Evolutionary conservation across 2,797 vertebrate species (phyloP), one percentile per base, ranked within the genome.

Genomic region (Sylvia borin): DNA sequence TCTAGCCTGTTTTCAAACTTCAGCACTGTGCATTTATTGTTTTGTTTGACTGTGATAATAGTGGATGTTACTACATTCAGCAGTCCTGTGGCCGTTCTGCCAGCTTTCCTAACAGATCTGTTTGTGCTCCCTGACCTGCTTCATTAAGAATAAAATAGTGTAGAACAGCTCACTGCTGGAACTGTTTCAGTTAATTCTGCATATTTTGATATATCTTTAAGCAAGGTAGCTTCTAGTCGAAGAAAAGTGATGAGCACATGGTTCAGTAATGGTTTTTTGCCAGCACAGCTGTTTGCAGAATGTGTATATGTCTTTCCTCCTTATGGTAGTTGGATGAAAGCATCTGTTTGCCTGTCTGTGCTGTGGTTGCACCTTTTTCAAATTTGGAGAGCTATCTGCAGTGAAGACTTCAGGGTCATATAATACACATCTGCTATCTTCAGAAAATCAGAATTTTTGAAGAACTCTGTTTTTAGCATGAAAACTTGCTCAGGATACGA

Each of bases 281-380:
- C 91, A 92, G 87, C 87, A 77, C 95, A 95, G 87, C 91, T 96
- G 95, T 91, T 96, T 94, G 91, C 65, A 85, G 91, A 80, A 57
- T 83, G 85, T 54, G 38, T 75, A 36, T 94, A 64, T 93, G 67
- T 67, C 78, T 94, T 92, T 90, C 57, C 47, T 91, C 95, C 85
- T 92, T 93, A 83, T 85, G 89, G 78, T 54, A 57, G 61, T 48
- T 67, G 87, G 75, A 57, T 83, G 68, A 94, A 91, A 92, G 89
- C 92, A 91, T 94, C 90, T 94, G 90, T 92, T 95, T 95, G 85
- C 79, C 64, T 93, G 55, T 91, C 92, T 96, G 91, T 92, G 91
- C 89, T 93, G 85, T 27, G 50, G 87, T 83, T 93, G 50, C 82
- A 91, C 90, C 91, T 92, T 93, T 29, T 48, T 54, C 1, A 6